Evolutionary conservation across 1,140 invertebrate genomes (phyloP), one percentile per base, ranked within the genome.

Genomic region (Goniozus legneri): DNA sequence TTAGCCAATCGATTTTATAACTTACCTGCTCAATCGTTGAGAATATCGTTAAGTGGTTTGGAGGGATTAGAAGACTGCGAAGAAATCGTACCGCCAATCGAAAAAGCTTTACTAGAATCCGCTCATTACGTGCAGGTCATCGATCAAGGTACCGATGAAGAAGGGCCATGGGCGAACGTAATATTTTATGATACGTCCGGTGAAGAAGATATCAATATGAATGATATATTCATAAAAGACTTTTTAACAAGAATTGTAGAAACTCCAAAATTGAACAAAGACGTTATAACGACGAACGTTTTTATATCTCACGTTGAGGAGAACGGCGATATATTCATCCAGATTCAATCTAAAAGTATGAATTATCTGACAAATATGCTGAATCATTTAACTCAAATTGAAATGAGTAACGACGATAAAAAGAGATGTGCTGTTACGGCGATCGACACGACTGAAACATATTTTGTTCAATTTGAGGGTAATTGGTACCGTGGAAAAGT

Each of bases 1-100:
- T 64, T 87, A 2, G 72, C 77, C 24, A 68, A 73, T 8, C 71
- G 80, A 41, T 87, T 83, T 54, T 76, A 77, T 3, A 62, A 52
- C 21, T 56, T 83, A 8, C 76, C 83, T 24, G 77, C 79, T 2
- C 84, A 86, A 74, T 82, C 84, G 61, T 27, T 14, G 27, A 8
- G 7, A 21, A 30, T 27, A n/a, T 4, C 2, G n/a, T n/a, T n/a
- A 43, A 73, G 74, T 30, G 81, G 80, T 31, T 67, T 84, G 2
- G 83, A 84, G 65, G 80, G 80, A 34, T 74, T 79, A 45, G 60
- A 61, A 12, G 69, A 76, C 43, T 66, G 50, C 12, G 33, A 43
- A 0, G 50, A 54, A 6, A 39, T 56, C 0, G 31, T 58, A 2
- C 3, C 14, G 0, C 34, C 56, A 0, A 41, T 68, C 1, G 63